phyloP scores from a whole-genome alignment of 2,888 invertebrate species.

The Diaphora mendica region DNA sequence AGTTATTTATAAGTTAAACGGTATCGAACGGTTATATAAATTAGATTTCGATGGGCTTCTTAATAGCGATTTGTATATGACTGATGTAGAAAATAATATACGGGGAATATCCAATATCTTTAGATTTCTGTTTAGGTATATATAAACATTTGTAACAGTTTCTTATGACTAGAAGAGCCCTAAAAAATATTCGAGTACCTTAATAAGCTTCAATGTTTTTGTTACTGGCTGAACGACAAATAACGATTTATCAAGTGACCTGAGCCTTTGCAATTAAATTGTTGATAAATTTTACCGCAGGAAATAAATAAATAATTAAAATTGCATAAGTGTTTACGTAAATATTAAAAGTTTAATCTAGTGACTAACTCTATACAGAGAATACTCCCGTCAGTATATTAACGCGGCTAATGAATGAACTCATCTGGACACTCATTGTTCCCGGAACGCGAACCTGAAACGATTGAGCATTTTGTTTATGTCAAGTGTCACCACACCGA shows the following conservation, averaged over 20 bases:
- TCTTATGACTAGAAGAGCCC: background rate
- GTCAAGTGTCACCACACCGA: slow-evolving; percentile 56
- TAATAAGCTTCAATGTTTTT: background rate
- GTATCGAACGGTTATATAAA: background rate
- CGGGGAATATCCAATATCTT: too few relatives aligned
- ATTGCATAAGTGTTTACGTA: background rate
- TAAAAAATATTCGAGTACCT: background rate
- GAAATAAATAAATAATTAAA: background rate
- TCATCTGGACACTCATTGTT: slow-evolving; percentile 71
- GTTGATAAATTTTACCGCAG: background rate
- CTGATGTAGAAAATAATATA: background rate
- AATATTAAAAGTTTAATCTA: slow-evolving; percentile 13
- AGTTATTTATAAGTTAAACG: background rate
- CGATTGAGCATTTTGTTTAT: slow-evolving; percentile 46
- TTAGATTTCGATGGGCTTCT: background rate
- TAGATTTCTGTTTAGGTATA: background rate
- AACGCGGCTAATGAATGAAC: slow-evolving; percentile 53
- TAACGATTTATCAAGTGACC: background rate
- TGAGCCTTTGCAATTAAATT: background rate
- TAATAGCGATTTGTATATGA: background rate
- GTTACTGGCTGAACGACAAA: background rate
- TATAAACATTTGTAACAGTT: background rate
- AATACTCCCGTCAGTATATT: slow-evolving; percentile 46
- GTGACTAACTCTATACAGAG: slow-evolving; percentile 59
- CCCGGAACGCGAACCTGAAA: slow-evolving; percentile 66